These are phyloP conservation scores for Gymnoscopelus braueri DNA, from an alignment of 2,797 vertebrate species.

Conservation along the genomic window DNA sequence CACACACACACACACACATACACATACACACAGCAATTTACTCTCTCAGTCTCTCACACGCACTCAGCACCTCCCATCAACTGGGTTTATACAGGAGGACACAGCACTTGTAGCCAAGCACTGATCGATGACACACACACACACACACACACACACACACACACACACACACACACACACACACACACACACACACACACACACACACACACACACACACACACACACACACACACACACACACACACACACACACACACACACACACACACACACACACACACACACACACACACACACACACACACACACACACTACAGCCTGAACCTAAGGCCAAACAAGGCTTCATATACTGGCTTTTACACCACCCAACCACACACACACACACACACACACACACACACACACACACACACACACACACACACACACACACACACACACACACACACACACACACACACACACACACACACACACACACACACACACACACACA, in stretches of 20 bases:
- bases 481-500: neutral
- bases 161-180: constrained; percentile 1
- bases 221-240: constrained; percentile 5
- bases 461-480: neutral
- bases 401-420: neutral
- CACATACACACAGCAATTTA: too few species aligned
- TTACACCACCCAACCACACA: neutral
- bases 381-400: constrained; percentile 6
- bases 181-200: constrained; percentile 1
- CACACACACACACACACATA: neutral
- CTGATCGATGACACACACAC: neutral
- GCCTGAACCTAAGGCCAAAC: too few species aligned
- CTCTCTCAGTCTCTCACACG: neutral
- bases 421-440: constrained; percentile 1
- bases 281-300: constrained; percentile 1
- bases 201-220: constrained; percentile 1
- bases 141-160: neutral
- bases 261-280: neutral
- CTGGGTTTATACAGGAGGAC: neutral
- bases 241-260: neutral
- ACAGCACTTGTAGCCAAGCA: neutral
- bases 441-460: neutral
- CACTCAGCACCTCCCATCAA: neutral
- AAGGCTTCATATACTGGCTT: too few species aligned
- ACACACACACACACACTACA: constrained; percentile 6